Evolutionary conservation across 2,113 vertebrate genomes (phyloP).

Genomic region (Lophura nycthemera): DNA sequence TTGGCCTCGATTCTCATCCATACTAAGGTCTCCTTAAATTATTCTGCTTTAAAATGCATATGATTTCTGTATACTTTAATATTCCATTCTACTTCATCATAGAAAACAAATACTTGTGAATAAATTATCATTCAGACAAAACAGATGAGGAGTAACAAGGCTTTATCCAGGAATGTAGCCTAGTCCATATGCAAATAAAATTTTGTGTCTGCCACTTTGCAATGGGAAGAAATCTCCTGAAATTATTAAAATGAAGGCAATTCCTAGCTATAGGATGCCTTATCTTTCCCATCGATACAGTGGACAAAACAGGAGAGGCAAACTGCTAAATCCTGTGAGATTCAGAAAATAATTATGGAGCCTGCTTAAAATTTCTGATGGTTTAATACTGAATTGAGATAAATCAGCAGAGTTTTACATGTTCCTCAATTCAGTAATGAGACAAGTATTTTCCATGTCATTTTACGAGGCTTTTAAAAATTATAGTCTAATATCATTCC

Average conservation of each 20-base stretch:
- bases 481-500: background rate
- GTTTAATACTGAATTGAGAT: background rate
- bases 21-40: background rate
- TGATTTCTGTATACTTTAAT: background rate
- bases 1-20: background rate
- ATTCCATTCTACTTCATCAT: background rate
- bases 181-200: background rate
- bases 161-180: background rate
- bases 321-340: background rate
- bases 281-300: background rate
- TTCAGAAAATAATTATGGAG: background rate
- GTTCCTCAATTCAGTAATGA: background rate
- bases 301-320: background rate
- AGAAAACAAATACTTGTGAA: background rate
- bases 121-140: background rate
- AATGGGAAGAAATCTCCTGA: background rate
- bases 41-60: background rate
- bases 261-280: background rate
- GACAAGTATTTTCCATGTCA: background rate
- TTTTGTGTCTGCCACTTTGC: background rate
- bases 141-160: background rate
- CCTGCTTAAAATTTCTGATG: background rate
- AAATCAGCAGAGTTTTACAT: background rate
- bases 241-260: background rate
- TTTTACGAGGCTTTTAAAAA: background rate